Conservation (phyloP, 2,797 vertebrate genomes). For the Myotis pilosus region DNA sequence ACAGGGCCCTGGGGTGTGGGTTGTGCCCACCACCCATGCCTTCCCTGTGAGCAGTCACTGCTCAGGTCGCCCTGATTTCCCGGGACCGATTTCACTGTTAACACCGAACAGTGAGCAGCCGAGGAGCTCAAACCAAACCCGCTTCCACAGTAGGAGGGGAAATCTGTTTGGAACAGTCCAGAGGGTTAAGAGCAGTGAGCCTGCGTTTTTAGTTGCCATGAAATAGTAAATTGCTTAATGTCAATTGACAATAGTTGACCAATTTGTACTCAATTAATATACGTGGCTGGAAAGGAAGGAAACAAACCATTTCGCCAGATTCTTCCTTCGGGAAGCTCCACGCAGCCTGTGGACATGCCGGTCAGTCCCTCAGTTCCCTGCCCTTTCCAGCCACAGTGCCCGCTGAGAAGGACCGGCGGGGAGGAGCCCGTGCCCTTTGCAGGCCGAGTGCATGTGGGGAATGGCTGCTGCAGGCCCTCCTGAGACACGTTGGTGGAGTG, state of each 20-base stretch:
- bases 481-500: background rate
- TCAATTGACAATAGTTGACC: conserved; percentile 69
- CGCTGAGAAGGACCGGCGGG: background rate
- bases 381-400: background rate
- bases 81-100: conserved; percentile 12
- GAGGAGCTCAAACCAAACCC: conserved; percentile 72
- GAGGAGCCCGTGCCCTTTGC: background rate
- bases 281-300: conserved; percentile 50
- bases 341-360: background rate
- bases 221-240: conserved; percentile 70
- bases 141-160: conserved; percentile 62
- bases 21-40: background rate
- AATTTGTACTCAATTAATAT: conserved; percentile 71
- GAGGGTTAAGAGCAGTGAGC: conserved; percentile 49
- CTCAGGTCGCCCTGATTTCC: conserved; percentile 51
- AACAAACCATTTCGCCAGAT: conserved; percentile 54
- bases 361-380: background rate
- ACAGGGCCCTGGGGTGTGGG: background rate
- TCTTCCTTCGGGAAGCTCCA: background rate
- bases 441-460: background rate
- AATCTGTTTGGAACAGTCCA: conserved; percentile 66
- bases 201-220: conserved; percentile 63
- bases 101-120: conserved; percentile 59
- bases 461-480: background rate
- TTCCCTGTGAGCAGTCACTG: background rate